Evolutionary conservation across 2,113 vertebrate species (phyloP).

Genomic region (Fregetta grallaria): DNA sequence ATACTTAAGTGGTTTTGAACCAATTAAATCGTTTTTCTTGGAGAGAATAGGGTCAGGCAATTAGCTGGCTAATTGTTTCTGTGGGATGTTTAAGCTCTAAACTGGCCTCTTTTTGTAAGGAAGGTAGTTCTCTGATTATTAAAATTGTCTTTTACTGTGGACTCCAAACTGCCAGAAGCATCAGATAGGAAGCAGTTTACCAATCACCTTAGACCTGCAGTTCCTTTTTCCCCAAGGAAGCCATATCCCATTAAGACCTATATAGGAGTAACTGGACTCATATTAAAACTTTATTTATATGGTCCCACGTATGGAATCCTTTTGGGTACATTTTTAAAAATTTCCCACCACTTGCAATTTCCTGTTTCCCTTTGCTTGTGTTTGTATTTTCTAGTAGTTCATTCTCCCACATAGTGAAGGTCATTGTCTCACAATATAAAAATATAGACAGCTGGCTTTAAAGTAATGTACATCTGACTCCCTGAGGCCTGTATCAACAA

Average conservation of each 20-base stretch:
- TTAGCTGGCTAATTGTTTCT: not conserved
- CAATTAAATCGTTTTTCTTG: not conserved
- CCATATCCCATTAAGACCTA: not conserved
- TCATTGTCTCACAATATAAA: slow-evolving; percentile 58
- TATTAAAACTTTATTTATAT: slow-evolving; percentile 16
- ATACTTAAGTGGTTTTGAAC: not conserved
- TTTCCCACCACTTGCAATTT: slow-evolving; percentile 57
- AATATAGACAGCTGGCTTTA: slow-evolving; percentile 60
- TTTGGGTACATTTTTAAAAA: slow-evolving; percentile 32
- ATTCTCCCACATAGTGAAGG: slow-evolving; percentile 57
- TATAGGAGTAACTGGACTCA: not conserved
- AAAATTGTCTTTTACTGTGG: not conserved
- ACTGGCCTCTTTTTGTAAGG: not conserved
- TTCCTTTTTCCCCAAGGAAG: not conserved
- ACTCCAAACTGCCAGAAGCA: not conserved
- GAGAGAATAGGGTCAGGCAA: not conserved
- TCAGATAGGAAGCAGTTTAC: not conserved
- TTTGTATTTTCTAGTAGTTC: slow-evolving; percentile 47
- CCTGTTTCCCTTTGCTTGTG: slow-evolving; percentile 47
- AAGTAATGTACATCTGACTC: slow-evolving; percentile 58
- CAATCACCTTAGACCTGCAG: not conserved
- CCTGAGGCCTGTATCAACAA: slow-evolving; percentile 44
- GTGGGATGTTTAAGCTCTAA: not conserved
- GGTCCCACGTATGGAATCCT: not conserved
- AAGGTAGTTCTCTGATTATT: not conserved